Evolutionary conservation across 2,113 vertebrate genomes (phyloP).

Genomic region (Opisthocomus hoazin): DNA sequence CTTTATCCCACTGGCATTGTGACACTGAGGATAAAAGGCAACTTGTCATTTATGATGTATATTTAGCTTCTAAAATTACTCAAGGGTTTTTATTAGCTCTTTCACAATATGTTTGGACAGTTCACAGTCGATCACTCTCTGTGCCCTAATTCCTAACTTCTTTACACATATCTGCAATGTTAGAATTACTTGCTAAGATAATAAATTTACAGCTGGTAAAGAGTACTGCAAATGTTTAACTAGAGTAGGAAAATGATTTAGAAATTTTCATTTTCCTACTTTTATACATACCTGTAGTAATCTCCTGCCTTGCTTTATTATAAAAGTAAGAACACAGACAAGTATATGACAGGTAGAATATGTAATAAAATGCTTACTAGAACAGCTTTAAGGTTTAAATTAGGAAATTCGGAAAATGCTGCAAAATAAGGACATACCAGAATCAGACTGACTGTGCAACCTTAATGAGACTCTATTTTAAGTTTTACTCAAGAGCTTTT

Average conservation of each 20-base stretch:
- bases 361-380: background rate
- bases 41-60: background rate
- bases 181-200: background rate
- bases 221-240: background rate
- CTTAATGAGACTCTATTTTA: background rate
- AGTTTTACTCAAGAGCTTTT: background rate
- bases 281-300: background rate
- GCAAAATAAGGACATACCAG: background rate
- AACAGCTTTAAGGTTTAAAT: background rate
- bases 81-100: conserved; percentile 1
- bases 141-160: background rate
- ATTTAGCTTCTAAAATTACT: conserved; percentile 27
- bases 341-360: background rate
- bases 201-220: background rate
- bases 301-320: background rate
- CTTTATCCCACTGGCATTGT: background rate
- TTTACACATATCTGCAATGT: background rate
- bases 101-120: background rate
- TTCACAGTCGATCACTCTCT: background rate
- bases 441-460: background rate
- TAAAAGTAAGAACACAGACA: background rate
- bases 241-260: background rate
- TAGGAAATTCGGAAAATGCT: background rate
- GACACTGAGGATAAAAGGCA: conserved; percentile 9
- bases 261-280: background rate